A percentile compares a stretch with the other conserved stretches of the same genome.
Evolutionary conservation across 2,888 invertebrate genomes (phyloP).

Genomic region (Ypsolopha sequella): DNA sequence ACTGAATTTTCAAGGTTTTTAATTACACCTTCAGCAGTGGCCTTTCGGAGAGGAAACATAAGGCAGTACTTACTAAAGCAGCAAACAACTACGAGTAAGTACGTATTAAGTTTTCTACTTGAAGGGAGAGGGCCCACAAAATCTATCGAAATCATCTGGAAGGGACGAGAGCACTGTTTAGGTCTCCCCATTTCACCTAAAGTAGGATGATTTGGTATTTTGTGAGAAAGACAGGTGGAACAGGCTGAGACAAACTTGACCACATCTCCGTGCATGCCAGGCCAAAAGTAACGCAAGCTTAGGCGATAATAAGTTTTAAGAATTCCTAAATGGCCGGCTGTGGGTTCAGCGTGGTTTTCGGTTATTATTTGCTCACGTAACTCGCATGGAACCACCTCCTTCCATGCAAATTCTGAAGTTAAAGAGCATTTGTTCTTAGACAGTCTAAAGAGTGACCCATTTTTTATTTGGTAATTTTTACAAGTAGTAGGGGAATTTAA

Average conservation of each 20-base stretch:
- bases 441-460: background rate
- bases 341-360: constrained; percentile 1
- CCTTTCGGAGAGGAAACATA: constrained; percentile 7
- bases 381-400: background rate
- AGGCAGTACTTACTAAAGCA: constrained; percentile 13
- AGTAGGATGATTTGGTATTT: constrained; percentile 9
- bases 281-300: background rate
- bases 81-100: constrained; percentile 11
- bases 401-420: background rate
- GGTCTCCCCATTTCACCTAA: constrained; percentile 14
- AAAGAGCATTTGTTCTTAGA: background rate
- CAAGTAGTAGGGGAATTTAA: background rate
- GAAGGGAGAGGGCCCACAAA: constrained; percentile 15
- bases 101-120: constrained; percentile 10
- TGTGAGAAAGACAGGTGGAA: constrained; percentile 5
- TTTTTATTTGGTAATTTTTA: background rate
- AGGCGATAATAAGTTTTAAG: constrained; percentile 4
- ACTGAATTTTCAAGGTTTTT: constrained; percentile 15
- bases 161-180: constrained; percentile 12
- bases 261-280: background rate
- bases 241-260: background rate
- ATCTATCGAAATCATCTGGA: constrained; percentile 11
- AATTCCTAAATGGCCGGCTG: too few relatives aligned
- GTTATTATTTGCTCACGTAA: background rate
- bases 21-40: constrained; percentile 5